phyloP scores from a whole-genome alignment of 2,113 vertebrate species.

The Marmota monax region DNA sequence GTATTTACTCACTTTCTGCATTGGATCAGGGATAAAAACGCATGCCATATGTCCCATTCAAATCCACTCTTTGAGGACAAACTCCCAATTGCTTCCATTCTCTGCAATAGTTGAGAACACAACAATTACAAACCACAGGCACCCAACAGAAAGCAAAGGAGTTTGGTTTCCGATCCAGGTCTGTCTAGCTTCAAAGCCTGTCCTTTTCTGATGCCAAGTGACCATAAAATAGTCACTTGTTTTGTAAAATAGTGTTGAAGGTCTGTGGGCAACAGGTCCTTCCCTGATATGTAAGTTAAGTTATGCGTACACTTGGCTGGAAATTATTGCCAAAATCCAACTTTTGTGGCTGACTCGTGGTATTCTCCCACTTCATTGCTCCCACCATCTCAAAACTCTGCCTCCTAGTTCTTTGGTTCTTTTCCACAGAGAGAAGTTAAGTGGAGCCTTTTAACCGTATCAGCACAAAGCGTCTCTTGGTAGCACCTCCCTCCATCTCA shows the following conservation, averaged over 20 bases:
- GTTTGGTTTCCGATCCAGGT: background rate
- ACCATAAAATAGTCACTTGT: background rate
- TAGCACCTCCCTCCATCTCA: background rate
- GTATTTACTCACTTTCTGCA: background rate
- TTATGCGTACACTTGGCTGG: background rate
- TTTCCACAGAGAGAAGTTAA: background rate
- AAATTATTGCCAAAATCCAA: background rate
- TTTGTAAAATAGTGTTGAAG: background rate
- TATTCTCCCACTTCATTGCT: background rate
- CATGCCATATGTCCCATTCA: conserved; percentile 12
- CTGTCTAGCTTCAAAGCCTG: background rate
- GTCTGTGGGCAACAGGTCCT: background rate
- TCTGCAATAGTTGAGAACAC: background rate
- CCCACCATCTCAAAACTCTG: background rate
- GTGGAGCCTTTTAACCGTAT: background rate
- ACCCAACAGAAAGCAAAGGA: background rate
- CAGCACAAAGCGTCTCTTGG: background rate
- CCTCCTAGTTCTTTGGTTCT: conserved; percentile 22
- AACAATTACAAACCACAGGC: background rate
- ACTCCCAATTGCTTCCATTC: background rate
- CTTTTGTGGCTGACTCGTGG: background rate
- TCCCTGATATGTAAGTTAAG: background rate
- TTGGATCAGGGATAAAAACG: background rate
- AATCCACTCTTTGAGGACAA: conserved; percentile 43
- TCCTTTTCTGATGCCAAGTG: background rate